These are phyloP conservation scores for Drusus annulatus DNA, from an alignment of 1,140 invertebrate species.

Conservation along the genomic window DNA sequence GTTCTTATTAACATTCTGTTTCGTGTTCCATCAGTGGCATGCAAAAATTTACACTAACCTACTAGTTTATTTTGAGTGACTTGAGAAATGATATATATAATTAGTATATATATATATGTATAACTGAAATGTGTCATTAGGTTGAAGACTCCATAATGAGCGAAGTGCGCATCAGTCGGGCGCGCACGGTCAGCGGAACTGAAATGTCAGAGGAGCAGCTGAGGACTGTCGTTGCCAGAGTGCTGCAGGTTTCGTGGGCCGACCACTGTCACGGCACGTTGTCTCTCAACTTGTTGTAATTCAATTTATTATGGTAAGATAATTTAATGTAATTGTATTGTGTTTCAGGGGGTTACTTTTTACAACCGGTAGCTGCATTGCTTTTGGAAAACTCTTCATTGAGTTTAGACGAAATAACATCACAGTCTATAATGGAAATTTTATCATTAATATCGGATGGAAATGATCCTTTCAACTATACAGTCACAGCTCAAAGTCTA, in stretches of 20 bases:
- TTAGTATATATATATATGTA: no score
- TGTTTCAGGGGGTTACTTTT: conserved; percentile 72
- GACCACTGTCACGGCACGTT: conserved; percentile 70
- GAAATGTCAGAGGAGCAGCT: conserved; percentile 78
- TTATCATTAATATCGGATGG: conserved; percentile 73
- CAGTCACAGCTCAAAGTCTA: neutral
- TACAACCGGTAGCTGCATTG: conserved; percentile 75
- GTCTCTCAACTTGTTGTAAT: neutral
- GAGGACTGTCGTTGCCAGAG: conserved; percentile 73
- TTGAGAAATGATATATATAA: no score
- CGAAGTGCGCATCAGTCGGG: conserved; percentile 65
- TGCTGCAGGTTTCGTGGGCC: conserved; percentile 79
- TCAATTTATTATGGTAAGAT: neutral
- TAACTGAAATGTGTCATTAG: conserved; percentile 54
- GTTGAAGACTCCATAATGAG: conserved; percentile 63
- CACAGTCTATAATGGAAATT: conserved; percentile 80
- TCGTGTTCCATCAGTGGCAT: no score
- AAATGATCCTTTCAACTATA: conserved; percentile 70
- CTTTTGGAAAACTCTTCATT: conserved; percentile 68
- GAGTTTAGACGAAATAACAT: conserved; percentile 73
- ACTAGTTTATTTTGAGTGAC: no score
- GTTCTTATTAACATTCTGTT: no score
- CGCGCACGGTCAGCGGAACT: conserved; percentile 69
- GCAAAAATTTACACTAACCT: no score
- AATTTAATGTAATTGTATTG: no score